A percentile compares a stretch with the other conserved stretches of the same genome.
These are phyloP conservation scores for Ips typographus DNA, from an alignment of 1,140 invertebrate genomes.

Conservation along the genomic window DNA sequence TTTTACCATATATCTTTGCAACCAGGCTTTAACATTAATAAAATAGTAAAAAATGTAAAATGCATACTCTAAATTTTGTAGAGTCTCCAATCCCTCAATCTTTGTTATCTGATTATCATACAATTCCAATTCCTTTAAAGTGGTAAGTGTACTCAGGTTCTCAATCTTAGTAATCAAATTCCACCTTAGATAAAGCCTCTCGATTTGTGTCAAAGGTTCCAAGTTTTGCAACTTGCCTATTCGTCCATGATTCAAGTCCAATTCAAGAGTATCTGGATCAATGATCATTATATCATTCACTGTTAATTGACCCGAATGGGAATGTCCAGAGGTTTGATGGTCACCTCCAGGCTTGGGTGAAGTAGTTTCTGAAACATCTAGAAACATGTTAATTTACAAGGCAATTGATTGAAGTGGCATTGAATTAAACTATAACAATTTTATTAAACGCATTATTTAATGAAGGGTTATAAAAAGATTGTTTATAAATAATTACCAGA, in stretches of 20 bases:
- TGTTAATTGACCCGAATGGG: constrained; percentile 29
- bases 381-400: constrained; percentile 4
- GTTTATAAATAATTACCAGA: too few relatives aligned
- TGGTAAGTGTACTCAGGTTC: constrained; percentile 73
- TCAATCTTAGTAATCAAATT: constrained; percentile 96
- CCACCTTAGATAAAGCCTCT: constrained; percentile 86
- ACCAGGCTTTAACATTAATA: neutral
- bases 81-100: constrained; percentile 84
- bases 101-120: constrained; percentile 95
- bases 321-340: neutral
- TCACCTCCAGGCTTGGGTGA: neutral
- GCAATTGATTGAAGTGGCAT: too few relatives aligned
- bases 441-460: too few relatives aligned
- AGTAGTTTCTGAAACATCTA: too few relatives aligned
- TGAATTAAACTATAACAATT: too few relatives aligned
- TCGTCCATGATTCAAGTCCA: constrained; percentile 87
- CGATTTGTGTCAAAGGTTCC: constrained; percentile 70
- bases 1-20: too few relatives aligned
- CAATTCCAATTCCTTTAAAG: constrained; percentile 84
- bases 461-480: too few relatives aligned
- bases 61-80: constrained; percentile 83
- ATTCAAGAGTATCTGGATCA: constrained; percentile 55
- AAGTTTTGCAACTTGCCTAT: constrained; percentile 82
- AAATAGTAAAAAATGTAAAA: neutral
- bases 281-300: constrained; percentile 51